Evolutionary conservation across 2,888 invertebrate species (phyloP), one percentile per base, ranked within the genome.

Genomic region (Eupithecia subumbrata): DNA sequence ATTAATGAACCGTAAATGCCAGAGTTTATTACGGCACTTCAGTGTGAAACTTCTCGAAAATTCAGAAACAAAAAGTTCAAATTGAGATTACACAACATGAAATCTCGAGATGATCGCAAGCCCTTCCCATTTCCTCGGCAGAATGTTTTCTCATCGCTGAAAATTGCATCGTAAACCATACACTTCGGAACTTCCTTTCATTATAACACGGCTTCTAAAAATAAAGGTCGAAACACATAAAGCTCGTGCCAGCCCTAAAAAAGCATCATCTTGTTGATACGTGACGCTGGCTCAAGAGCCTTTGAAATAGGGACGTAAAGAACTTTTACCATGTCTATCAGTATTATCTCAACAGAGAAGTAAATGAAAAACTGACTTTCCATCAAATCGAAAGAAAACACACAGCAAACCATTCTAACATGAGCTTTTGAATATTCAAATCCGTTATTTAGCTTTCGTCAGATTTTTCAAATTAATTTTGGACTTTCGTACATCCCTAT

Each of bases 211-310:
- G 63, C 76, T 72, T 76, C 71, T 71, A 77, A 77, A 81, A 81
- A 81, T 79, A 80, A 81, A 80, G 76, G 78, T 77, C 78, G 74
- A 82, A 83, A 81, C 77, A 80, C 79, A 79, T 85, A 84, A 85
- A 84, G 84, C 84, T 83, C 85, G 80, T 81, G 82, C 82, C 81
- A 83, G 81, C 81, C 85, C 85, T 85, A 86, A 86, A 56, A 37
- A 86, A 87, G 83, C 84, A 72, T 82, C 82, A 85, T 85, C 84
- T 87, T 84, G 83, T 84, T 80, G 81, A 83, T 85, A 86, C 86
- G 85, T 87, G 87, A 84, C 83, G 84, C 81, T 78, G 77, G 73
- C 71, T 78, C 78, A 77, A 78, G 77, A 78, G 73, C 60, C 69
- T 76, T 77, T n/a, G 40, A 67, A 72, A 74, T 70, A 74, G 72